Base-by-base conservation (phyloP, 2,113 vertebrate species). In the Channa argus region DNA sequence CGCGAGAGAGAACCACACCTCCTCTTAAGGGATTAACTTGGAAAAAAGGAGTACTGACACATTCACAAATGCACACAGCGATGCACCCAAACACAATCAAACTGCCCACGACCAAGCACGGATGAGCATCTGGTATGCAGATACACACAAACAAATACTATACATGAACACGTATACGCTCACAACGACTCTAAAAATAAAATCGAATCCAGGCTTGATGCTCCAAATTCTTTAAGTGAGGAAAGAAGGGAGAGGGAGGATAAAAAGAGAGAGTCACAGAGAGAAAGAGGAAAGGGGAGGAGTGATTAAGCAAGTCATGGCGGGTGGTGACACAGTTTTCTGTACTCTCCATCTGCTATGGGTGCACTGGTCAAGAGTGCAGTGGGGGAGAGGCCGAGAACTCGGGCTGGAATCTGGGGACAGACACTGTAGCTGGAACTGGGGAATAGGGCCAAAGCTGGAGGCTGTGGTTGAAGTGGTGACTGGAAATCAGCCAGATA, bases 1-100 rank as follows among this genome's bases (percentile, higher is more conserved):
- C 2, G 10, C 9, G 82, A 66, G 65, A 87, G 53, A 77, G 66
- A 90, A 80, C 89, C 92, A 92, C 93, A 89, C 92, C 91, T 92
- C 93, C 90, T 92, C 90, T 89, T 89, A 84, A 89, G 87, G 89
- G 92, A 94, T 94, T 92, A 92, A 94, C 90, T 92, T 89, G 15
- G 84, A 82, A 83, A 87, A 85, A 86, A 84, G 69, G 69, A 86
- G 76, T 71, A 63, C 59, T 62, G 77, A 80, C 81, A 82, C 81
- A 75, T 37, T 76, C 39, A 44, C 71, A 73, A 44, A 81, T 11
- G 39, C 51, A 10, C 67, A 68, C 66, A 50, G 72, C 58, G 62
- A 61, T 59, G 68, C 75, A 87, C 77, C 74, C 78, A 80, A 64
- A 84, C 67, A 79, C 54, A 78, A 67, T 56, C 74, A 55, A 71